Percentiles rank a stretch among this genome's conserved stretches.
Conservation (phyloP, 2,113 vertebrate genomes). For the Trogon melanurus region DNA sequence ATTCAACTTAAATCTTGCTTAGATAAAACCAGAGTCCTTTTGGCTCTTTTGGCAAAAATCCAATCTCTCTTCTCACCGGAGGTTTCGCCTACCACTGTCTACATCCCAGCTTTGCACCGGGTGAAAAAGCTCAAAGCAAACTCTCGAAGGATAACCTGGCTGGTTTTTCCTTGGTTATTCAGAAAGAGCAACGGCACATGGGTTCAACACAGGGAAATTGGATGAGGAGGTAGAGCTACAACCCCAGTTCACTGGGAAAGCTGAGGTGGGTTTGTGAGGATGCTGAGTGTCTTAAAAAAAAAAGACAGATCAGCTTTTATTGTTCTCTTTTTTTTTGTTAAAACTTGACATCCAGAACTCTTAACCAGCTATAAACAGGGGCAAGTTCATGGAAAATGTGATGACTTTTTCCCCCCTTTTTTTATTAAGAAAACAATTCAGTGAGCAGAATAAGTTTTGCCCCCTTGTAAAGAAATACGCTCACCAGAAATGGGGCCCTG, state of each 20-base stretch:
- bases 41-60: not conserved
- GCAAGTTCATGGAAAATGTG: not conserved
- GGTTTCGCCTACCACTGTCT: not conserved
- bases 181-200: not conserved
- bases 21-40: not conserved
- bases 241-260: not conserved
- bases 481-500: not conserved
- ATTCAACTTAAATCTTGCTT: not conserved
- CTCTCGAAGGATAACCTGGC: rapidly evolving
- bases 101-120: not conserved
- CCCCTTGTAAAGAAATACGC: not conserved
- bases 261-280: not conserved
- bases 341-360: not conserved
- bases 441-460: not conserved
- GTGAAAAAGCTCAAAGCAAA: not conserved
- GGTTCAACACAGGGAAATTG: not conserved
- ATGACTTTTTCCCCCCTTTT: not conserved
- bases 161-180: not conserved
- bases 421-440: not conserved
- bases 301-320: not conserved
- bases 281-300: not conserved
- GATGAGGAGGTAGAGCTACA: not conserved
- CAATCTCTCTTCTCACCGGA: not conserved
- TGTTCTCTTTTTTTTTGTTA: not conserved
- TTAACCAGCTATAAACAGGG: not conserved